phyloP scores from a whole-genome alignment of 1,140 invertebrate species.

The Dendrolimus punctatus region DNA sequence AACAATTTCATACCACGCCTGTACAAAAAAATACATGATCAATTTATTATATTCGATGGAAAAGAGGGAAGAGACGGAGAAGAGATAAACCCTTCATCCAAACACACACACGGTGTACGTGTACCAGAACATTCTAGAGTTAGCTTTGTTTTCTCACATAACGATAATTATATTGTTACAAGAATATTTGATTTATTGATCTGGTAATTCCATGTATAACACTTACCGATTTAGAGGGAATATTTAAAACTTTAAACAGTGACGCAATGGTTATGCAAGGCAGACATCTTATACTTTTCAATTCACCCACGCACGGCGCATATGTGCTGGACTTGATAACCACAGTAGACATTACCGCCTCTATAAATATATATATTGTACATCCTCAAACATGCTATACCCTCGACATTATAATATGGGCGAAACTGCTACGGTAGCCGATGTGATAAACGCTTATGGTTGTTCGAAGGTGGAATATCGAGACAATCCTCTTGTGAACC shows the following conservation, averaged over 20 bases:
- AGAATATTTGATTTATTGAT: too few species aligned
- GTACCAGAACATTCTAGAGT: too few species aligned
- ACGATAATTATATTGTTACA: too few species aligned
- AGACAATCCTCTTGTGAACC: conserved; percentile 1
- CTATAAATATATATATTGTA: conserved; percentile 28
- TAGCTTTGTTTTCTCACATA: too few species aligned
- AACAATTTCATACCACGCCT: too few species aligned
- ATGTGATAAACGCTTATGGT: conserved; percentile 21
- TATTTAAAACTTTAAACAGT: background rate
- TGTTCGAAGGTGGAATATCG: conserved; percentile 15
- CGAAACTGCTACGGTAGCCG: conserved; percentile 19
- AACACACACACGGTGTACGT: too few species aligned
- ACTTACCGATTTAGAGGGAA: background rate
- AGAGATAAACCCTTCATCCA: too few species aligned
- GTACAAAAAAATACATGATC: too few species aligned
- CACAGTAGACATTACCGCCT: conserved; percentile 19
- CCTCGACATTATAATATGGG: conserved; percentile 27
- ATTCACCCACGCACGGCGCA: conserved; percentile 34
- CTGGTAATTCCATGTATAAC: too few species aligned
- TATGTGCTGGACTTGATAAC: conserved; percentile 37
- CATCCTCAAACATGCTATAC: conserved; percentile 16
- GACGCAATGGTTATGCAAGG: conserved; percentile 7
- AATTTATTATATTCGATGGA: too few species aligned
- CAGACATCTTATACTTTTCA: conserved; percentile 27
- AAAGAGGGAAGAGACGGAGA: too few species aligned